Evolutionary conservation across 2,888 invertebrate species (phyloP), one percentile per base, ranked within the genome.

Genomic region (Labia minor): DNA sequence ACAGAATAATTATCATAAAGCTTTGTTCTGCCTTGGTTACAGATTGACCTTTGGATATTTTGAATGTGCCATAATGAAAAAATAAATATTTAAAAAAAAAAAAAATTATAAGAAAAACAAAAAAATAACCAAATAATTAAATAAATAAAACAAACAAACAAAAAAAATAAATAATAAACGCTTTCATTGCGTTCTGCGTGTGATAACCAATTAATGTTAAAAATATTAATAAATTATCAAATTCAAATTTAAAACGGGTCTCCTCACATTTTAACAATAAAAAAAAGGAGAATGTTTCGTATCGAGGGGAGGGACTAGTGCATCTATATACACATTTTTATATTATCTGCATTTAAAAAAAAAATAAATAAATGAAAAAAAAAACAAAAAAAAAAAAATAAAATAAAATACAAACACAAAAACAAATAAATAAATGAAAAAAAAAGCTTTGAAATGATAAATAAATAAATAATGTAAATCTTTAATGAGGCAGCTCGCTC

Each of bases 241-340:
- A 49, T 49, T 49, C 16, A 49, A 49, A 49, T 49, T 11, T n/a
- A n/a, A 49, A 49, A 49, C 49, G 49, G 49, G 49, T 49, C 49
- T 49, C 49, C 49, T 49, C 49, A 49, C 14, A 2, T 49, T 49
- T 49, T 49, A 49, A n/a, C n/a, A n/a, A n/a, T n/a, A n/a, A n/a
- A n/a, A n/a, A 26, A 49, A 16, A n/a, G 49, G 49, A 49, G 49
- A 49, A 49, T 10, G 49, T 49, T 49, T 49, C 49, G n/a, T 49
- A n/a, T 49, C 49, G 49, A 49, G 14, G 49, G 49, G 49, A 49
- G 49, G 49, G 49, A 49, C 49, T 49, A 49, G 49, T 49, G 49
- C 49, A n/a, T 11, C 49, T 49, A 49, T n/a, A 49, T 49, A 49
- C 49, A 49, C 3, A 49, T 49, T 49, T 49, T 49, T 49, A 49